Evolutionary conservation across 2,797 vertebrate genomes (phyloP), one percentile per base, ranked within the genome.

Genomic region (Phylloscopus collybita): DNA sequence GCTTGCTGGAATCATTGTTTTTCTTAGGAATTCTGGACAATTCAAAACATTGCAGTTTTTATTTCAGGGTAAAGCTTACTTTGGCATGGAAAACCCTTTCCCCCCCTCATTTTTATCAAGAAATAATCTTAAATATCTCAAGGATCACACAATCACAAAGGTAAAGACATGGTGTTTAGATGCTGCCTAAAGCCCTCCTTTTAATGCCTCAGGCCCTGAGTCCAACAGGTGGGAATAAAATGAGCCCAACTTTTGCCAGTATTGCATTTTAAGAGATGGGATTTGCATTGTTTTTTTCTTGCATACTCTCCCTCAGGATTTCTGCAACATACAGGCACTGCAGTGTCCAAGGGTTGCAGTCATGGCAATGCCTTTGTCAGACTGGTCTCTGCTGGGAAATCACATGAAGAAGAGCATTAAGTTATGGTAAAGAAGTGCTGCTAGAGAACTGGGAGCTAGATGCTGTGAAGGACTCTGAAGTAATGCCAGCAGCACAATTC

Each of bases 391-490:
- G 7, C 50, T 57, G 78, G 50, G 29, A 72, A 88, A 79, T 66
- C 29, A 19, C 44, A 40, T 10, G 25, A 61, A 69, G 70, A 86
- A 40, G 12, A 67, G 4, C 18, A 59, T 65, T 62, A 76, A 45
- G 60, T 17, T 14, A 32, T 1, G 1, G 10, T 62, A 57, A 75
- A 71, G 34, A 67, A 75, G 15, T 65, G 9, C 11, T 91, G 11
- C n/a, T 51, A 25, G 38, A 44, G 29, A 19, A 25, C 25, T 25
- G 1, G 34, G 54, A 69, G 27, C 30, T 65, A 54, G 16, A 17
- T 62, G n/a, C 13, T 72, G 47, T 0, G 0, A 53, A 74, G 8
- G 21, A 60, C 29, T 50, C 40, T 0, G 0, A 47, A 36, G 30
- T 49, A 82, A 44, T 16, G 27, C 6, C 54, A 82, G 64, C 47